These are phyloP conservation scores for Drosophila varians DNA, from an alignment of 1,140 invertebrate species.

Conservation along the genomic window DNA sequence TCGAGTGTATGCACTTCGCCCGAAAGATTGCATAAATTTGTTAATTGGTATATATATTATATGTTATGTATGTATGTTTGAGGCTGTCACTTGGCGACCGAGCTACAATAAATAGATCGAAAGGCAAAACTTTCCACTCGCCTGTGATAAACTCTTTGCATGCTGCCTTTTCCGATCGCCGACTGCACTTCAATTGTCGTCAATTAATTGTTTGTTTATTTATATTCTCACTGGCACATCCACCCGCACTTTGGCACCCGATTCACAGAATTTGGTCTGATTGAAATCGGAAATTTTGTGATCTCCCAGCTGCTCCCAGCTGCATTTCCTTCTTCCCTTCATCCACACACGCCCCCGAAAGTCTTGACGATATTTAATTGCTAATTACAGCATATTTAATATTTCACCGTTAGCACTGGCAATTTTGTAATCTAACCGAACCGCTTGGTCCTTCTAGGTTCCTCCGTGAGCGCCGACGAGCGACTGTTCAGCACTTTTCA, in stretches of 20 bases:
- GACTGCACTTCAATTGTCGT: slow-evolving; percentile 70
- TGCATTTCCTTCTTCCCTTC: background rate
- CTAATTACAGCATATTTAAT: background rate
- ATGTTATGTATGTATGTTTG: slow-evolving; percentile 69
- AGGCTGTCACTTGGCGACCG: slow-evolving; percentile 49
- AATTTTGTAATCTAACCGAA: slow-evolving; percentile 13
- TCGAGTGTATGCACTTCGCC: slow-evolving; percentile 9
- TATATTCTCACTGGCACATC: slow-evolving; percentile 18
- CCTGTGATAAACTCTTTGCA: slow-evolving; percentile 57
- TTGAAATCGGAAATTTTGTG: background rate
- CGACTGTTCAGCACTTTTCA: slow-evolving; percentile 61
- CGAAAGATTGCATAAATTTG: slow-evolving; percentile 69
- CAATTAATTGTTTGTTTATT: slow-evolving; percentile 70
- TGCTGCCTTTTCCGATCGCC: slow-evolving; percentile 29
- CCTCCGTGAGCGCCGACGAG: slow-evolving; percentile 49
- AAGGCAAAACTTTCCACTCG: slow-evolving; percentile 72
- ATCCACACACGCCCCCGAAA: background rate
- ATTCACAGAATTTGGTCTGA: slow-evolving; percentile 7
- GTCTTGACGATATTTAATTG: background rate
- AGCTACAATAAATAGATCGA: slow-evolving; percentile 48
- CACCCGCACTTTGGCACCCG: slow-evolving; percentile 35
- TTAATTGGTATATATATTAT: slow-evolving; percentile 71
- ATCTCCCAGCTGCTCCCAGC: background rate
- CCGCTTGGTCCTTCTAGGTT: slow-evolving; percentile 18
- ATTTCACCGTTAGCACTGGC: slow-evolving; percentile 6